Base-by-base conservation (phyloP, 1,140 invertebrate species). In the Drosophila arawakana region DNA sequence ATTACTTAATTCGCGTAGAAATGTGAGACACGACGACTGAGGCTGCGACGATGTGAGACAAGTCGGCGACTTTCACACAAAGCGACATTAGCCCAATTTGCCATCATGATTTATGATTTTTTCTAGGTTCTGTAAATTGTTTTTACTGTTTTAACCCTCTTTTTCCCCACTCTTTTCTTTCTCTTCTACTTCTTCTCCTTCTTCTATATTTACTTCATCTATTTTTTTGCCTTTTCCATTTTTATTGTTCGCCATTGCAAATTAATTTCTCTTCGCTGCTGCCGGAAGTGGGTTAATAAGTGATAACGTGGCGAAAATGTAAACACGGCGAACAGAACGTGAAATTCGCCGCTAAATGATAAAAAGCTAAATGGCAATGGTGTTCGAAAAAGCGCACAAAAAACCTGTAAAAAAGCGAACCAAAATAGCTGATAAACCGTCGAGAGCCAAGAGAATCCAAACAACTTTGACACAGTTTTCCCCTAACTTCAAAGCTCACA, bases 231-330 rank as follows among this genome's bases (percentile, higher is more conserved):
- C 41, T 50, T 46, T 70, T 61, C 35, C 30, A 62, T 58, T 50
- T 46, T 65, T 77, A 54, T 73, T 62, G 66, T 74, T 61, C n/a
- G 72, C 58, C 63, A 80, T 67, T 68, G 68, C 70, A 85, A 86
- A 86, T 86, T 86, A 88, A 86, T 88, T 88, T 88, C 71, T 89
- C 74, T 88, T 63, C 60, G 59, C 58, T 69, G 62, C 15, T 66
- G 66, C 70, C 80, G 74, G 83, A 88, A 89, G 83, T 88, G 63
- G 83, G 83, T 88, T 88, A 88, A 88, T 88, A 88, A 89, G 84
- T 88, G 78, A 88, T 76, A 88, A 88, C 67, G 76, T 71, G 59
- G 67, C 73, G 59, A 88, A 77, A 86, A 86, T 74, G 67, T 83
- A 88, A 88, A 88, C 73, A 80, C 67, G 50, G 52, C 55, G 62